A percentile compares a stretch with the other conserved stretches of the same genome.
Evolutionary conservation across 2,113 vertebrate species (phyloP).

Genomic region (Entomyzon cyanotis): DNA sequence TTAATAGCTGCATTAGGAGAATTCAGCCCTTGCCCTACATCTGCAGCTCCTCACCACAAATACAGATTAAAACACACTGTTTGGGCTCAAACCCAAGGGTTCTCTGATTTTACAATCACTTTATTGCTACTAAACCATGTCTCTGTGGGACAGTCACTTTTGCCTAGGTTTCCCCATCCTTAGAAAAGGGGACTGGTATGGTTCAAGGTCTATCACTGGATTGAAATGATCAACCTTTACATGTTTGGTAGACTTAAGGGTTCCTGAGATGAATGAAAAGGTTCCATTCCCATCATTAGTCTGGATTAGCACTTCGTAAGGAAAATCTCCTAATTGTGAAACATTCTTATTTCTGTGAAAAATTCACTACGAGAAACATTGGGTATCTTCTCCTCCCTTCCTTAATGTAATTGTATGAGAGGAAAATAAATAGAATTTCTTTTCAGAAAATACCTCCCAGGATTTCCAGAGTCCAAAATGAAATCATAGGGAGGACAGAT

Average conservation of each 20-base stretch:
- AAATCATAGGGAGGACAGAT: not conserved
- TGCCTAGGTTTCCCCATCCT: not conserved
- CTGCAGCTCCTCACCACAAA: not conserved
- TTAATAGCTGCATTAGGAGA: constrained; percentile 9
- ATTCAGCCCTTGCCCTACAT: not conserved
- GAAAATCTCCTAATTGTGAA: not conserved
- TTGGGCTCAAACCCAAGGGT: not conserved
- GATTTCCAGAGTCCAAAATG: not conserved
- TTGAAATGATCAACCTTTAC: not conserved
- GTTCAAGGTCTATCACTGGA: not conserved
- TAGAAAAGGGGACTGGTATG: not conserved
- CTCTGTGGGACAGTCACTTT: not conserved
- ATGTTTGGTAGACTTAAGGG: not conserved
- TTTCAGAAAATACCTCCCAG: not conserved
- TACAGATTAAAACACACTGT: not conserved
- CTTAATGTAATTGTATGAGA: not conserved
- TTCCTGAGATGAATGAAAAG: not conserved
- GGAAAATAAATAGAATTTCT: not conserved
- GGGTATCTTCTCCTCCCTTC: not conserved
- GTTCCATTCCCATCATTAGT: not conserved
- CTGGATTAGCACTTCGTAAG: not conserved
- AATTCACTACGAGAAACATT: not conserved
- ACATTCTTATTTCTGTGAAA: not conserved
- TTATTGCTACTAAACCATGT: not conserved
- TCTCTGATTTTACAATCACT: not conserved